A percentile compares a stretch with the other conserved stretches of the same genome.
Conservation (phyloP, 2,113 vertebrate species). For the Notiomystis cincta region DNA sequence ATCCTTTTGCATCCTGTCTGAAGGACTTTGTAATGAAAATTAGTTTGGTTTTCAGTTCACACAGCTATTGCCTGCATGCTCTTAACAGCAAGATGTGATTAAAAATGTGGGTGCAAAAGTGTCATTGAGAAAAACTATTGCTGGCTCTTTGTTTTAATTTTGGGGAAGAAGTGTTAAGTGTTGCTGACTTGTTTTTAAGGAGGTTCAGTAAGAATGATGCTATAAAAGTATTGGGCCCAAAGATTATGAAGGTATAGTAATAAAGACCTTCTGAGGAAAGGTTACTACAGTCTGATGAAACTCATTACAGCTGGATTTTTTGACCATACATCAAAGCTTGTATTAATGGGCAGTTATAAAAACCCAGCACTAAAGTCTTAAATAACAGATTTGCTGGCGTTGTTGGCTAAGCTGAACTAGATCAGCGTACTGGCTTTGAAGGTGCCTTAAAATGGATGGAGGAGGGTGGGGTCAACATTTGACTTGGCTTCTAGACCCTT, state of each 20-base stretch:
- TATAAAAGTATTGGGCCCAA: conserved; percentile 1
- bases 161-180: neutral
- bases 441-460: conserved; percentile 74
- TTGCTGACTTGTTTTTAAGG: neutral
- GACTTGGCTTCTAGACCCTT: conserved; percentile 72
- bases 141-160: conserved; percentile 21
- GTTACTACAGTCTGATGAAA: conserved; percentile 43
- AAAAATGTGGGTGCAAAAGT: neutral
- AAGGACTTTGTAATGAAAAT: neutral
- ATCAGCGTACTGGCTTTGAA: conserved; percentile 71
- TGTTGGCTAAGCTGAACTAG: conserved; percentile 62
- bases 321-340: conserved; percentile 69
- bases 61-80: neutral
- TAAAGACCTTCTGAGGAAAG: conserved; percentile 52
- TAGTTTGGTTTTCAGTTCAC: neutral
- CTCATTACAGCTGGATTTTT: conserved; percentile 55
- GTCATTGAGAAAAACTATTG: neutral
- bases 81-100: neutral
- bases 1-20: neutral
- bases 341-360: conserved; percentile 69
- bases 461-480: conserved; percentile 74
- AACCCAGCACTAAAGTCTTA: conserved; percentile 62
- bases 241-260: conserved; percentile 46
- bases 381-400: conserved; percentile 68
- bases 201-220: neutral